Evolutionary conservation across 2,888 invertebrate genomes (phyloP).

Genomic region (Nomada lathburiana): DNA sequence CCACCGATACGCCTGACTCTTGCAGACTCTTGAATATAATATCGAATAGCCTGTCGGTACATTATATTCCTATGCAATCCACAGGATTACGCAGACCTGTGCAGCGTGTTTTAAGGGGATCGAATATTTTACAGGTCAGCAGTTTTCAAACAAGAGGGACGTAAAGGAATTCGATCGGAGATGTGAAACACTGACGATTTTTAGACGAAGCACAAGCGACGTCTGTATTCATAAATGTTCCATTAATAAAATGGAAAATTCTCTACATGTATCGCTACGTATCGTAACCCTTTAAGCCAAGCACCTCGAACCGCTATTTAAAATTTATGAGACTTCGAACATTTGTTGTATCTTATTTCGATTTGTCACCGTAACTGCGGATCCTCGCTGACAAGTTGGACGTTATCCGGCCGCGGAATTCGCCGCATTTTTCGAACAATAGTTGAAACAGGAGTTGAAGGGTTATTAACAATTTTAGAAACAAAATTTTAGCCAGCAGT

Average conservation of each 20-base stretch:
- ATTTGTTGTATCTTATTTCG: too few relatives aligned
- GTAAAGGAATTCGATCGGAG: background rate
- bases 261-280: too few relatives aligned
- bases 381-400: too few relatives aligned
- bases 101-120: slow-evolving; percentile 9
- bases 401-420: too few relatives aligned
- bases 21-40: background rate
- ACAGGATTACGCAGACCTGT: slow-evolving; percentile 4
- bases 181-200: slow-evolving; percentile 2
- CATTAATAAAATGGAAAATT: background rate
- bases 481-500: too few relatives aligned
- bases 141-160: slow-evolving; percentile 12
- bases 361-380: too few relatives aligned
- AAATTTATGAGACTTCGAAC: too few relatives aligned
- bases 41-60: slow-evolving; percentile 9
- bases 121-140: slow-evolving; percentile 25
- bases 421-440: too few relatives aligned
- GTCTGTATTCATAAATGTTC: background rate
- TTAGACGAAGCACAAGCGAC: background rate
- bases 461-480: too few relatives aligned
- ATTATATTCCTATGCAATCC: slow-evolving; percentile 23
- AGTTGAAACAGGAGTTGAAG: too few relatives aligned
- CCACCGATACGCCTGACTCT: slow-evolving; percentile 6
- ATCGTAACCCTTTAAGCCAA: too few relatives aligned
- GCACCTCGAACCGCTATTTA: too few relatives aligned